Evolutionary conservation across 2,797 vertebrate species (phyloP), one percentile per base, ranked within the genome.

Genomic region (Kryptolebias ocellatus): DNA sequence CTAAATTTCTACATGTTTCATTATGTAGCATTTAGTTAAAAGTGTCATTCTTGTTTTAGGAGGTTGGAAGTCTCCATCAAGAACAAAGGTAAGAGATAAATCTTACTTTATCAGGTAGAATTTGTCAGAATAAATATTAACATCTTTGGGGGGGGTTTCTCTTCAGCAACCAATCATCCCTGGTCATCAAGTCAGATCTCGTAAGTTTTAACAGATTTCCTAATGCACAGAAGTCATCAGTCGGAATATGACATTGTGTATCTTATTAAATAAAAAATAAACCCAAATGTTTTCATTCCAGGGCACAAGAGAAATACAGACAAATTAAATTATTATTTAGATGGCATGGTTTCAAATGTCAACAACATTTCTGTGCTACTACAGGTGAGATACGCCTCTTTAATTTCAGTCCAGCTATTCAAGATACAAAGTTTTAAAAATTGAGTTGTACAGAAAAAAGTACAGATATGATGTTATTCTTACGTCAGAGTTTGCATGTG

Each of bases 41-140:
- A 52, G 4, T 80, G 5, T 70, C 10, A 4, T 59, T 78, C 54
- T 53, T 12, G 78, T 11, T 80, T 81, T 89, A 77, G 18, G 86
- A 93, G 92, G 46, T 59, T 14, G 72, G 24, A 16, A 0, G 0
- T 54, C 58, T 51, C 28, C 71, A 51, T 18, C 62, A 52, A 64
- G 60, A 17, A 45, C 53, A 60, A 53, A 68, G 89, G 91, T 91
- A 82, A 79, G 79, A 67, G 29, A 64, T 7, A 24, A 1, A 45
- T 55, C 56, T 76, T 17, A 61, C 28, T 12, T 12, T 24, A 8
- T 54, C 28, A 44, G 8, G 53, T 53, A 45, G 5, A 69, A 60
- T 17, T n/a, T 2, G 12, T 6, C 37, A 27, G 24, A 20, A 31
- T 42, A 3, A 60, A 31, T 57, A 64, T 51, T 69, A 24, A 58